Evolutionary conservation across 2,888 invertebrate species (phyloP).

Genomic region (Linyphia triangularis): DNA sequence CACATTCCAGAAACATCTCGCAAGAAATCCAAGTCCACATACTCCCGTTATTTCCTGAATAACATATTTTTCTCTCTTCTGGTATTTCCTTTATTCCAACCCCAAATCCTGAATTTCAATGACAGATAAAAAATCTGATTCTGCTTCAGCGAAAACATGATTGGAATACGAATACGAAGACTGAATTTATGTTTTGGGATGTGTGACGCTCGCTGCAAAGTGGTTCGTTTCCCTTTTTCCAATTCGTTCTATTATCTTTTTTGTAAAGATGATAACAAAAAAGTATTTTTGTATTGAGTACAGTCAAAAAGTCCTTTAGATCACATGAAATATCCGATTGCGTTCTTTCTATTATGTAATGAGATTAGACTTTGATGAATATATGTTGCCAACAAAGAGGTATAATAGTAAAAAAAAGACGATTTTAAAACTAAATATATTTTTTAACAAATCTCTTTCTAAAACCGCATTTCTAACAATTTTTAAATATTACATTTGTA

Average conservation of each 20-base stretch:
- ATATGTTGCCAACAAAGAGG: too few relatives aligned
- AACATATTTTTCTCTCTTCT: conserved; percentile 11
- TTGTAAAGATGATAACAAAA: neutral
- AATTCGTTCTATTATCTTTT: neutral
- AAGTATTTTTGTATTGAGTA: too few relatives aligned
- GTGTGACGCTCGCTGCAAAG: conserved; percentile 27
- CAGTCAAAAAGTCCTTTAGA: neutral
- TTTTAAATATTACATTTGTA: too few relatives aligned
- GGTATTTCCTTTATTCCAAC: conserved; percentile 1
- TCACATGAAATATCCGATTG: too few relatives aligned
- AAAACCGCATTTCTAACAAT: too few relatives aligned
- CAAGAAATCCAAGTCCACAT: conserved; percentile 34
- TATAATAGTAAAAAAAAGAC: too few relatives aligned
- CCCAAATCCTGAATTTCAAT: conserved; percentile 46
- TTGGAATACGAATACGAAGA: conserved; percentile 51
- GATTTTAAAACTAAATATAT: too few relatives aligned
- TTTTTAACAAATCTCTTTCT: too few relatives aligned
- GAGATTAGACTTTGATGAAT: too few relatives aligned
- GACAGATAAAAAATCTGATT: conserved; percentile 39
- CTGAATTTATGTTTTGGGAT: conserved; percentile 46
- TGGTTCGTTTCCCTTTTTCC: conserved; percentile 15
- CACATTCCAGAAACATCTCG: neutral
- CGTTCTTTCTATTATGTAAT: too few relatives aligned
- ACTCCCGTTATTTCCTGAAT: conserved; percentile 42
- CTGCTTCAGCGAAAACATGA: conserved; percentile 38